Conservation (phyloP, 2,888 invertebrate genomes). For the Melitaea athalia region DNA sequence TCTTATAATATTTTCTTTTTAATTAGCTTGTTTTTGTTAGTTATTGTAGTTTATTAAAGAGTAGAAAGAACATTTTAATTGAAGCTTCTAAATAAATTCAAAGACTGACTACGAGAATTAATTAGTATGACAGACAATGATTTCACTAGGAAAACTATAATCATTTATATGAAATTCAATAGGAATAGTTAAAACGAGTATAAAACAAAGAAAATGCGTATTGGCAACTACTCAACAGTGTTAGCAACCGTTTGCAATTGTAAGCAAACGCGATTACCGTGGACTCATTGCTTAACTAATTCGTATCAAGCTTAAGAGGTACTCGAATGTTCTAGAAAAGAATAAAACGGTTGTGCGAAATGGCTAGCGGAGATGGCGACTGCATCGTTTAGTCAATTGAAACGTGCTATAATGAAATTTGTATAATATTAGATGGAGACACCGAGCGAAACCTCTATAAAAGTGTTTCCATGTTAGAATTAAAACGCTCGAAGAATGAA, state of each 20-base stretch:
- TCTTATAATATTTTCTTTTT: background rate
- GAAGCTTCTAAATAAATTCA: background rate
- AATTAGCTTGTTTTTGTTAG: background rate
- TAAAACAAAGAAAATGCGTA: slow-evolving; percentile 59
- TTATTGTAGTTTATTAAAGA: background rate
- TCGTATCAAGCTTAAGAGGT: slow-evolving; percentile 64
- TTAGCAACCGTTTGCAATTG: slow-evolving; percentile 70
- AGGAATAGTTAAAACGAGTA: slow-evolving; percentile 58
- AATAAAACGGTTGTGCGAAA: slow-evolving; percentile 58
- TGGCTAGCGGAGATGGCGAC: slow-evolving; percentile 47
- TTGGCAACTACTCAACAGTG: slow-evolving; percentile 65
- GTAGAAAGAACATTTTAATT: background rate
- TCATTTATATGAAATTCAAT: slow-evolving; percentile 18
- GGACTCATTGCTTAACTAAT: slow-evolving; percentile 71
- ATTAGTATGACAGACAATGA: background rate
- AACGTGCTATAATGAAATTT: slow-evolving; percentile 63
- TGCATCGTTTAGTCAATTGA: slow-evolving; percentile 59
- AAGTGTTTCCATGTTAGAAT: slow-evolving; percentile 66
- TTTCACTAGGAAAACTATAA: slow-evolving; percentile 34
- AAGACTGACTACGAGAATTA: background rate
- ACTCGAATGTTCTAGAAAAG: slow-evolving; percentile 52
- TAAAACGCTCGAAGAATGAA: slow-evolving; percentile 53
- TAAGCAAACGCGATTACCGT: slow-evolving; percentile 67
- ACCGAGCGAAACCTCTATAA: slow-evolving; percentile 52
- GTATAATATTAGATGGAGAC: slow-evolving; percentile 56